Percentiles rank a stretch among this genome's conserved stretches.
phyloP scores from a whole-genome alignment of 1,140 invertebrate genomes.

The Lepidurus arcticus region DNA sequence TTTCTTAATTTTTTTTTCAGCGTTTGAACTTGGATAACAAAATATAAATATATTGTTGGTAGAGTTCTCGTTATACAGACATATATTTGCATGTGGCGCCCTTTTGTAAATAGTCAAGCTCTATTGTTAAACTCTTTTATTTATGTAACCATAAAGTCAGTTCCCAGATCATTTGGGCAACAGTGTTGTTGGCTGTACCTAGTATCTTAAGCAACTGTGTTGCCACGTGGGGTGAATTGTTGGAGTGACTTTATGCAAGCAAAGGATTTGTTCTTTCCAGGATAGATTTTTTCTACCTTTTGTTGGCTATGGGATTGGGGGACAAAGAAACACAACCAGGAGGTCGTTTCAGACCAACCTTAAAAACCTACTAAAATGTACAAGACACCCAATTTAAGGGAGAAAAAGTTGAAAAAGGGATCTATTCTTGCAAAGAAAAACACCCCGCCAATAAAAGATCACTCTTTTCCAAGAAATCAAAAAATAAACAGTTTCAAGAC shows the following conservation, averaged over 20 bases:
- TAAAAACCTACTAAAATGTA: neutral
- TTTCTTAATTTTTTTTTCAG: too few relatives aligned
- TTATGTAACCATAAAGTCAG: too few relatives aligned
- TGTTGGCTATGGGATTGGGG: neutral
- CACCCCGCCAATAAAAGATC: neutral
- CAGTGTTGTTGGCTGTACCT: neutral
- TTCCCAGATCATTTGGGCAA: too few relatives aligned
- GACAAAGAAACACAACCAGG: neutral
- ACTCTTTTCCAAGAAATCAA: neutral
- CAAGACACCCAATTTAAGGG: neutral
- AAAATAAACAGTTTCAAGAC: conserved; percentile 4
- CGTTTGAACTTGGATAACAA: too few relatives aligned
- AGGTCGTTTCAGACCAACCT: neutral
- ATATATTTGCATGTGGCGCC: neutral
- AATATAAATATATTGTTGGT: neutral
- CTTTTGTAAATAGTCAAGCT: neutral
- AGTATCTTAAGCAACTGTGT: neutral
- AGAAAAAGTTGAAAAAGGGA: conserved; percentile 11
- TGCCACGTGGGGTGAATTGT: neutral
- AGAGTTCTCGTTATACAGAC: neutral
- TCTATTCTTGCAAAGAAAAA: neutral
- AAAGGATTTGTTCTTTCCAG: neutral
- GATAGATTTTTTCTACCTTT: neutral
- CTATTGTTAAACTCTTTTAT: neutral
- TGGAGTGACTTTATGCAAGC: neutral